These are phyloP conservation scores for Pteria penguin DNA, from an alignment of 2,888 invertebrate genomes.

Conservation along the genomic window DNA sequence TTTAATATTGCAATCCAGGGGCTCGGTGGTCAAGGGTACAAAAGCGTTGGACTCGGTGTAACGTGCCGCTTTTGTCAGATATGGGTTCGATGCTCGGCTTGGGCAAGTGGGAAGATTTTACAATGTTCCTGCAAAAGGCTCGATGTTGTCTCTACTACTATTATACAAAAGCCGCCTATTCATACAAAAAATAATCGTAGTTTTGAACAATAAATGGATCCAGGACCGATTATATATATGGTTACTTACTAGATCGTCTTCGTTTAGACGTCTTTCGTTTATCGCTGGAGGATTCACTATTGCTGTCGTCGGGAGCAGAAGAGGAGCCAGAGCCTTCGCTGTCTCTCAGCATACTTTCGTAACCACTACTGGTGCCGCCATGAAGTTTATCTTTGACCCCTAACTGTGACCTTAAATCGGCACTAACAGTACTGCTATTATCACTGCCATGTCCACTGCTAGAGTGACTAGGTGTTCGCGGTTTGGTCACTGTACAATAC, in stretches of 20 bases:
- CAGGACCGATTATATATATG: too few relatives aligned
- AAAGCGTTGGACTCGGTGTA: too few relatives aligned
- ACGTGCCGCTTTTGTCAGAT: too few relatives aligned
- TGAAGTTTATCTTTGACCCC: conserved; percentile 71
- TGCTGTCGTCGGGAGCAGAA: conserved; percentile 80
- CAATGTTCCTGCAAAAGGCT: too few relatives aligned
- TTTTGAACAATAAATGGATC: too few relatives aligned
- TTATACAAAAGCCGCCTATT: too few relatives aligned
- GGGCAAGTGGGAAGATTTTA: too few relatives aligned
- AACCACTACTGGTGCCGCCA: conserved; percentile 88
- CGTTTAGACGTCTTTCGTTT: conserved; percentile 74
- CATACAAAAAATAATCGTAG: too few relatives aligned
- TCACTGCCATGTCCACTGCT: conserved; percentile 81
- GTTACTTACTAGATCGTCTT: conserved; percentile 67
- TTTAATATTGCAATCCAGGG: too few relatives aligned
- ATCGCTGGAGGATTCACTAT: conserved; percentile 74
- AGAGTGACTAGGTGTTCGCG: conserved; percentile 77
- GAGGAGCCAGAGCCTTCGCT: conserved; percentile 92
- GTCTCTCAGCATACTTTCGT: conserved; percentile 93
- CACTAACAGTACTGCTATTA: conserved; percentile 73
- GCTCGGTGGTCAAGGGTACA: too few relatives aligned
- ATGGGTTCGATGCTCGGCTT: too few relatives aligned
- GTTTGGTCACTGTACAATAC: conserved; percentile 79
- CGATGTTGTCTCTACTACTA: too few relatives aligned
- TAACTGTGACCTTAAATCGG: conserved; percentile 67